Conservation (phyloP, 2,797 vertebrate genomes). For the Platyrinchus mystaceus region DNA sequence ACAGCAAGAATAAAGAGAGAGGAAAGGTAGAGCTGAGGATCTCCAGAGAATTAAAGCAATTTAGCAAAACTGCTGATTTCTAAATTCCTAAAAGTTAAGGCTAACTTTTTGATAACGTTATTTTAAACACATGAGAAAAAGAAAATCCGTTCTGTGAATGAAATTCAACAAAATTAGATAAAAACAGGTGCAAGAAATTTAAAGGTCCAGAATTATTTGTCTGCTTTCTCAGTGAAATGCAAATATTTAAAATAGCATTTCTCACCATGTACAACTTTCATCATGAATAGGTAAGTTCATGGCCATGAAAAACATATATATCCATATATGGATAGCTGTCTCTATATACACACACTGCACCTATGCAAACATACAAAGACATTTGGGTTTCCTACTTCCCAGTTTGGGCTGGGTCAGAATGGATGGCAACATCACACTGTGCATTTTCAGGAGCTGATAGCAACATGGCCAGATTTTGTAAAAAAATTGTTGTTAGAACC, state of each 20-base stretch:
- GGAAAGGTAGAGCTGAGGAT: background rate
- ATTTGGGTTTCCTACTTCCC: background rate
- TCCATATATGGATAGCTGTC: background rate
- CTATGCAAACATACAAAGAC: background rate
- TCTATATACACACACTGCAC: background rate
- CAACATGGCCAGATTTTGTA: background rate
- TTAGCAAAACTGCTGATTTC: slow-evolving; percentile 52
- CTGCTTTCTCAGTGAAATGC: background rate
- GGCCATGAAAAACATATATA: background rate
- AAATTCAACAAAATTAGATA: background rate
- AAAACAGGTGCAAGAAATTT: background rate
- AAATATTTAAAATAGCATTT: background rate
- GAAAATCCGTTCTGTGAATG: background rate
- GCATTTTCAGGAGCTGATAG: background rate
- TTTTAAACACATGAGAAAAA: background rate
- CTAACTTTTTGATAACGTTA: background rate
- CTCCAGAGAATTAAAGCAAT: slow-evolving; percentile 37
- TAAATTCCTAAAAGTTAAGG: slow-evolving; percentile 1
- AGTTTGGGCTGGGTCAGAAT: background rate
- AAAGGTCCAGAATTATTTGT: background rate
- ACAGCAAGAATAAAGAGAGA: background rate
- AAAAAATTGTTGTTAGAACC: background rate
- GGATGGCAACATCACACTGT: fast-evolving
- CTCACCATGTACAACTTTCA: background rate
- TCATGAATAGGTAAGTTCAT: background rate